These are phyloP conservation scores for Rutilus rutilus DNA, from an alignment of 2,113 vertebrate genomes.

Conservation along the genomic window DNA sequence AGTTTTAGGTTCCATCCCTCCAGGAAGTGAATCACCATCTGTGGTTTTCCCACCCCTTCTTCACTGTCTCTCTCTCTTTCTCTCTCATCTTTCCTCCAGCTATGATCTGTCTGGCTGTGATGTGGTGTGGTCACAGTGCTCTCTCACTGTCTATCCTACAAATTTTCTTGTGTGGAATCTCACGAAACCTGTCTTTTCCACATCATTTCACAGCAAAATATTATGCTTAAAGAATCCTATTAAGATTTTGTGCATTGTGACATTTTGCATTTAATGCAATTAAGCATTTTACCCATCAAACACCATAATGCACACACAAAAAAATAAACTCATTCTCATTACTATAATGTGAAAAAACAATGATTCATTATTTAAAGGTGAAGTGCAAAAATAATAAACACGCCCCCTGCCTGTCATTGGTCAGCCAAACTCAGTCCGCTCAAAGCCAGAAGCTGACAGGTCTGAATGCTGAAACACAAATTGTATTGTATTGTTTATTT, in stretches of 20 bases:
- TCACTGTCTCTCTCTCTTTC: slow-evolving; percentile 1
- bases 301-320: background rate
- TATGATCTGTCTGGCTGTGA: slow-evolving; percentile 31
- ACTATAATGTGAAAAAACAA: background rate
- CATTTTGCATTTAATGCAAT: background rate
- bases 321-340: background rate
- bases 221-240: background rate
- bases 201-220: background rate
- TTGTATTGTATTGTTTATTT: too few relatives aligned
- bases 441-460: background rate
- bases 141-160: background rate
- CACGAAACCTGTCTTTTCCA: background rate
- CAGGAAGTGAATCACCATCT: slow-evolving; percentile 15
- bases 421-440: background rate
- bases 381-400: background rate
- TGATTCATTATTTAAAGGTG: background rate
- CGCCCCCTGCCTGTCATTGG: background rate
- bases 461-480: too few relatives aligned
- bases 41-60: slow-evolving; percentile 15
- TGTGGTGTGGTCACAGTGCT: slow-evolving; percentile 20
- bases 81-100: slow-evolving; percentile 21
- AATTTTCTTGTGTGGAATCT: background rate
- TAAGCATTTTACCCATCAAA: background rate
- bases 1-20: slow-evolving; percentile 20
- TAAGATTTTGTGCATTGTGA: background rate